These are phyloP conservation scores for Ascaphus truei DNA, from an alignment of 2,113 vertebrate genomes.

Conservation along the genomic window DNA sequence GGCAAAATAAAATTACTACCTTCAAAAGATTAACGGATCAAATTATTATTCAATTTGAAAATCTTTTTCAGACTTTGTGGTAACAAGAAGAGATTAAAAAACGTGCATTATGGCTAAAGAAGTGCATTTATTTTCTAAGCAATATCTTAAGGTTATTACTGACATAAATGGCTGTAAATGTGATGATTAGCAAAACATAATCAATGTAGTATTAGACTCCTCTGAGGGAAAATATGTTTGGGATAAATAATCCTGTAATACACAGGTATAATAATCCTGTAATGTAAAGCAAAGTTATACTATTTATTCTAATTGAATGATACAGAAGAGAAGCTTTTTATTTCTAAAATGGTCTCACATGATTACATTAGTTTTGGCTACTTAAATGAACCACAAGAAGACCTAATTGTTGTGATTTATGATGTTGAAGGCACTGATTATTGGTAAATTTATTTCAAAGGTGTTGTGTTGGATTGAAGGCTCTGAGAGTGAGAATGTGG, in stretches of 20 bases:
- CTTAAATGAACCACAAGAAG: no score
- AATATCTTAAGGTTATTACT: slow-evolving; percentile 73
- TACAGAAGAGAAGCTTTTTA: no score
- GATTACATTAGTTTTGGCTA: no score
- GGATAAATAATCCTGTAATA: neutral
- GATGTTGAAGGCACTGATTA: no score
- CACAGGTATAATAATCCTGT: no score
- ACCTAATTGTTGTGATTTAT: no score
- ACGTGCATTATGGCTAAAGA: slow-evolving; percentile 83
- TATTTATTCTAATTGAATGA: no score
- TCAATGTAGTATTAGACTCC: neutral
- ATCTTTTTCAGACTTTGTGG: slow-evolving; percentile 94
- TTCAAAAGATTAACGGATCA: slow-evolving; percentile 97
- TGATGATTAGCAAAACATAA: slow-evolving; percentile 82
- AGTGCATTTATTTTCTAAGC: slow-evolving; percentile 78
- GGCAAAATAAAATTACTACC: slow-evolving; percentile 89
- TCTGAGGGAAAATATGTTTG: neutral
- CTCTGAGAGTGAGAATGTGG: no score
- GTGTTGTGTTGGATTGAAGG: no score
- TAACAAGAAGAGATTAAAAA: slow-evolving; percentile 94
- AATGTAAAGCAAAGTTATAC: no score
- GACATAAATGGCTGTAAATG: slow-evolving; percentile 83
- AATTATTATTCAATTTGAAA: slow-evolving; percentile 99
- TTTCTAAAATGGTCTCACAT: no score
- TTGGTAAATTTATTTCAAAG: no score